Conservation (phyloP, 2,888 invertebrate species). For the Ophion slaviceki region DNA sequence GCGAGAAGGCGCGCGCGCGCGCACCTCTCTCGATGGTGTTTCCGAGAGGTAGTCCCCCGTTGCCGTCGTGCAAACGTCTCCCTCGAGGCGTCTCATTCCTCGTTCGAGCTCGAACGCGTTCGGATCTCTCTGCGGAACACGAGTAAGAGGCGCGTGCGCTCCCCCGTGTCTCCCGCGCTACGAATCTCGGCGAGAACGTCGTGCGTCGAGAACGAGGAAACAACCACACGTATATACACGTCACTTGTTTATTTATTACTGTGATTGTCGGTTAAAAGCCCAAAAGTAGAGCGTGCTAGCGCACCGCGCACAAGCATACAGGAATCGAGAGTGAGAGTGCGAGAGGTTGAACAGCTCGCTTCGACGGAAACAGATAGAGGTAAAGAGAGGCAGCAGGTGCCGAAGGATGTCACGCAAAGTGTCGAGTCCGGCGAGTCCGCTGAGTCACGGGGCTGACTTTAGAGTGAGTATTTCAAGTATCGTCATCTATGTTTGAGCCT, state of each 20-base stretch:
- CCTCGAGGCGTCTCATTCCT: neutral
- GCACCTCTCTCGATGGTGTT: no score
- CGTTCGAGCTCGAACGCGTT: neutral
- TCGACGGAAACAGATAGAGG: conserved; percentile 1
- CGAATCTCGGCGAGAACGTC: neutral
- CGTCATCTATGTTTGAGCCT: no score
- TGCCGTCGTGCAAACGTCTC: neutral
- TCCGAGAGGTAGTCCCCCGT: no score
- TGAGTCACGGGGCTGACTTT: conserved; percentile 80
- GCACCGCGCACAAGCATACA: neutral
- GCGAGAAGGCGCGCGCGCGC: no score
- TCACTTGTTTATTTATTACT: no score
- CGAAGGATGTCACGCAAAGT: conserved; percentile 79
- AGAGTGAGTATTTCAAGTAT: conserved; percentile 75
- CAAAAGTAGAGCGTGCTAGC: no score
- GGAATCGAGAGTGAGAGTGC: conserved; percentile 10
- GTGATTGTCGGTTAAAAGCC: no score
- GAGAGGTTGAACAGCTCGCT: neutral
- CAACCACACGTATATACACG: no score
- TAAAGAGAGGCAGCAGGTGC: conserved; percentile 1
- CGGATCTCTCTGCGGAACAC: no score
- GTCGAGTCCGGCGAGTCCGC: conserved; percentile 75
- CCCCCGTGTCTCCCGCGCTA: no score
- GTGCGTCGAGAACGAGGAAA: neutral
- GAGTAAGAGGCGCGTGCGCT: no score